Evolutionary conservation across 92 coral and sea anemone genomes (phyloP).

Genomic region (Porites lobata): DNA sequence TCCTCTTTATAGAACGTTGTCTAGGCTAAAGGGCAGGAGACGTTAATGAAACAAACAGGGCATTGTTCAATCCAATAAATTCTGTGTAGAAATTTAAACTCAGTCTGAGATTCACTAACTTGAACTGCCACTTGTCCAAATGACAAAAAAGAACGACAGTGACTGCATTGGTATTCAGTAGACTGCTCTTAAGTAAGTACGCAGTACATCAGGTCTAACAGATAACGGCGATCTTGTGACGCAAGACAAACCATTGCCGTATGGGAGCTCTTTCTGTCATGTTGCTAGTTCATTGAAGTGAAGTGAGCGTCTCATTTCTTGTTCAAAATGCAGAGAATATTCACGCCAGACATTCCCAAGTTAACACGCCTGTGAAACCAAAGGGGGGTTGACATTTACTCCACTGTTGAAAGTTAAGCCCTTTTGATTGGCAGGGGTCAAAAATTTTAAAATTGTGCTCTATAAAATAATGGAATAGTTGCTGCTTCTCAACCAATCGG

Average conservation of each 20-base stretch:
- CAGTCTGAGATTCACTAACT: too few relatives aligned
- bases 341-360: conserved; percentile 93
- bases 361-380: conserved; percentile 82
- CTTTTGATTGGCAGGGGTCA: neutral
- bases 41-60: too few relatives aligned
- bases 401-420: neutral
- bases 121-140: neutral
- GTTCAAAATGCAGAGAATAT: conserved; percentile 88
- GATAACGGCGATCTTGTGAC: neutral
- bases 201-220: neutral
- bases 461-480: too few relatives aligned
- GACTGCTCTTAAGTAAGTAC: neutral
- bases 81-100: too few relatives aligned
- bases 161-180: neutral
- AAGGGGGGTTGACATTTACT: neutral
- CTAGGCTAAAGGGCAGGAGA: too few relatives aligned
- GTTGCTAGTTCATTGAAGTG: neutral
- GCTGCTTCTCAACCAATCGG: too few relatives aligned
- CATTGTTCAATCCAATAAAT: too few relatives aligned
- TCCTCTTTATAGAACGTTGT: too few relatives aligned
- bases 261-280: neutral
- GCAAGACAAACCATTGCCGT: neutral
- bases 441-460: neutral
- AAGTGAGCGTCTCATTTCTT: conserved; percentile 62
- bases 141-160: neutral